Conservation (phyloP, 2,113 vertebrate species). For the Dendrocopos noguchii region DNA sequence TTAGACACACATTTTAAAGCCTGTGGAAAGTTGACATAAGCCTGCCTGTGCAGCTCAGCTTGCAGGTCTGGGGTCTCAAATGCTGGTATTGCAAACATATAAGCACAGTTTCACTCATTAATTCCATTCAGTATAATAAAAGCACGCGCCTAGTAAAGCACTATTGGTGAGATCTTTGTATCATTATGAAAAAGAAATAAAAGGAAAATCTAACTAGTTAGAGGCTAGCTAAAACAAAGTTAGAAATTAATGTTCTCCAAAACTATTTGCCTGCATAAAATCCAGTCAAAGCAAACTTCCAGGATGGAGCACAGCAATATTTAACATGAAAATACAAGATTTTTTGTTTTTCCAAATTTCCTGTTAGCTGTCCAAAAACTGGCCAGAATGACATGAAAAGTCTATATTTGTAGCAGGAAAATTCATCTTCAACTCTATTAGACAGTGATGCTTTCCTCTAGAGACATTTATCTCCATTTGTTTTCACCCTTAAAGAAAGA, state of each 20-base stretch:
- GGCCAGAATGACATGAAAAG: neutral
- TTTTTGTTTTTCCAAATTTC: neutral
- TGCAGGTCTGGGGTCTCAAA: neutral
- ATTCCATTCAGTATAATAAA: neutral
- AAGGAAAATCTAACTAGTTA: neutral
- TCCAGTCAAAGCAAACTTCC: neutral
- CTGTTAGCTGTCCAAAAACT: neutral
- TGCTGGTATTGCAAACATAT: neutral
- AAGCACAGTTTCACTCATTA: neutral
- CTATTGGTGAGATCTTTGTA: neutral
- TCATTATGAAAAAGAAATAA: neutral
- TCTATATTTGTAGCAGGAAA: neutral
- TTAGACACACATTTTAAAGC: constrained; percentile 56
- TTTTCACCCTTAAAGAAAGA: neutral
- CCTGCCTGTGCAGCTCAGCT: constrained; percentile 4
- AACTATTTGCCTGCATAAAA: neutral
- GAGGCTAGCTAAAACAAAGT: neutral
- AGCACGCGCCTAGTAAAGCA: neutral
- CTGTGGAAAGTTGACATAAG: constrained; percentile 29
- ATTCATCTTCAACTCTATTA: neutral
- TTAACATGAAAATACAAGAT: neutral
- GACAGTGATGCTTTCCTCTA: neutral
- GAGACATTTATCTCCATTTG: neutral
- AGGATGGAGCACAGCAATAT: neutral
- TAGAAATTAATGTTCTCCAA: neutral